Percentiles rank a stretch among this genome's conserved stretches.
phyloP scores from a whole-genome alignment of 2,888 invertebrate genomes.

The Mesoligia furuncula region DNA sequence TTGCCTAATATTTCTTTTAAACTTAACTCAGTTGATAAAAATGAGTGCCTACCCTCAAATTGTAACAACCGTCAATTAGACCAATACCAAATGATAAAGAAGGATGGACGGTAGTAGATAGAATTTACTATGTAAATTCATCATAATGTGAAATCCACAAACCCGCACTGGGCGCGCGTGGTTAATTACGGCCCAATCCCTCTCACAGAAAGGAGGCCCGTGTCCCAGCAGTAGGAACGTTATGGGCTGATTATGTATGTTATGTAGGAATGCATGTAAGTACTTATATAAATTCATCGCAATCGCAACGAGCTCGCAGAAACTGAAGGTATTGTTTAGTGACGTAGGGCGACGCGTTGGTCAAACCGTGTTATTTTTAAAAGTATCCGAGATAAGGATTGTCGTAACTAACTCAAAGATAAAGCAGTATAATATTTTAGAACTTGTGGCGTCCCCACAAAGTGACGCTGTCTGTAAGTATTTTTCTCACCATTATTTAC shows the following conservation, averaged over 20 bases:
- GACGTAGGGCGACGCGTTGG: neutral
- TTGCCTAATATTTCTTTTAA: neutral
- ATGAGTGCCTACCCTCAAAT: no score
- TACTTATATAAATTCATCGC: neutral
- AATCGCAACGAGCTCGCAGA: neutral
- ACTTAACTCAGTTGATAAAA: neutral
- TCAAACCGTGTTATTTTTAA: neutral
- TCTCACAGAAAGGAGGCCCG: neutral
- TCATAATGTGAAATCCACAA: no score
- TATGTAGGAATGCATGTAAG: neutral
- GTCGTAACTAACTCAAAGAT: neutral
- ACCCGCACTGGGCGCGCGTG: no score
- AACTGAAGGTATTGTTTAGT: neutral
- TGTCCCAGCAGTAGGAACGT: neutral
- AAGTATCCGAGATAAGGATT: neutral
- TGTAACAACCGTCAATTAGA: neutral
- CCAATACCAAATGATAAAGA: neutral
- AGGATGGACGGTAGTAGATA: neutral
- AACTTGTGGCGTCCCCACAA: neutral
- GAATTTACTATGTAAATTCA: no score
- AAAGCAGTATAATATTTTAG: neutral
- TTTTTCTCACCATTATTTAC: neutral
- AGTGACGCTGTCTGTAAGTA: neutral
- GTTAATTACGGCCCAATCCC: neutral
- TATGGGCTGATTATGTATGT: neutral